Base-by-base conservation (phyloP, 2,888 invertebrate species). In the Pandemis heparana region DNA sequence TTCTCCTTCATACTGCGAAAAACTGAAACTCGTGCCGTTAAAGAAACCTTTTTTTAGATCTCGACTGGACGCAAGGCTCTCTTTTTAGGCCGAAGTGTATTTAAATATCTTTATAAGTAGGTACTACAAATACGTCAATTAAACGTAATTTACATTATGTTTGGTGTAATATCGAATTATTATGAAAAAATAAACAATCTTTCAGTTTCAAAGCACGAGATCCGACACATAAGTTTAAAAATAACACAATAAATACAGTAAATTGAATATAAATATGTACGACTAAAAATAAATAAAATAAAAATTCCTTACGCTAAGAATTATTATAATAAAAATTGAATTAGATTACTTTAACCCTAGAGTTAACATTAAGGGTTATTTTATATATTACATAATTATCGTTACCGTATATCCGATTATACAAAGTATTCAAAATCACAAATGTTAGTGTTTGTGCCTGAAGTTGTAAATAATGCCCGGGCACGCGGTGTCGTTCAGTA, bases 111-210 rank as follows among this genome's bases (percentile, higher is more conserved):
- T 51, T 56, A 74, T 65, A 32, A 32, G 23, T 32, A 32, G 23
- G 23, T 32, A 43, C 70, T 74, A 74, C 53, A 39, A 70, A n/a
- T 48, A 74, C 41, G 32, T 70, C 65, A 53, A 43, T 70, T 53
- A 18, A 76, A 70, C 70, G 75, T 75, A 74, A 74, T 77, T 76
- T 75, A 77, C 78, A 85, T 85, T n/a, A 84, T 83, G 85, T 85
- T 80, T 77, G 76, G 79, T 79, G 79, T 79, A 81, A 81, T 53
- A 78, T 76, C 78, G 82, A 81, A 82, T 82, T 83, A 85, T 83
- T 81, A 85, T 82, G 80, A 81, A 81, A 81, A 77, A 79, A 75
- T 70, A 73, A 71, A 70, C 76, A 72, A 76, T 74, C 76, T 74
- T 70, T 73, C 73, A 71, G 75, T 75, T 74, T 59, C 62, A 56